Evolutionary conservation across 2,113 vertebrate species (phyloP).

Genomic region (Dicrurus megarhynchus): DNA sequence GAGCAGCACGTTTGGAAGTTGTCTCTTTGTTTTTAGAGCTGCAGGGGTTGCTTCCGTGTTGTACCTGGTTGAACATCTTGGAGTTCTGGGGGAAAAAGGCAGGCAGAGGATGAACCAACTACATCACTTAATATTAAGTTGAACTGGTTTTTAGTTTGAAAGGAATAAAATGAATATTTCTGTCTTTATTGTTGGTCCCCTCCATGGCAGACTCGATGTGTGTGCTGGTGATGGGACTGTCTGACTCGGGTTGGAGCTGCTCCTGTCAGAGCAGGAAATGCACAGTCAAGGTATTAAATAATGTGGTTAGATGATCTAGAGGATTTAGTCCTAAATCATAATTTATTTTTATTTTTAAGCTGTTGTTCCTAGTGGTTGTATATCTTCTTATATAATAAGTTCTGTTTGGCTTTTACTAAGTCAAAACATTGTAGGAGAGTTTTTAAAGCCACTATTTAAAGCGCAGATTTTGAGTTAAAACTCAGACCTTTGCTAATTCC

Average conservation of each 20-base stretch:
- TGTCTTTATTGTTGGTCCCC: neutral
- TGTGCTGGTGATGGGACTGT: neutral
- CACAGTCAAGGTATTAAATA: neutral
- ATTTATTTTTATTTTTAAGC: neutral
- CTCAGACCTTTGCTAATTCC: neutral
- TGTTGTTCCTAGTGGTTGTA: neutral
- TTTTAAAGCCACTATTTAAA: neutral
- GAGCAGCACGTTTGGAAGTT: neutral
- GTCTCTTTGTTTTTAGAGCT: neutral
- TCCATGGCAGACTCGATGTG: fast-evolving
- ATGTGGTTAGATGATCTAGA: neutral
- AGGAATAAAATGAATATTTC: neutral
- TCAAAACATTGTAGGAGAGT: neutral
- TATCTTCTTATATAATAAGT: neutral
- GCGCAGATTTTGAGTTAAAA: neutral
- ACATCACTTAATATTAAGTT: neutral
- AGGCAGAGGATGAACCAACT: neutral
- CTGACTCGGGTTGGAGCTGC: neutral
- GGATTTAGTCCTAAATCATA: neutral
- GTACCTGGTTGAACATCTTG: neutral
- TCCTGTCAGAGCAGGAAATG: neutral
- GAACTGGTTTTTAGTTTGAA: neutral
- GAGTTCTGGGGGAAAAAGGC: neutral
- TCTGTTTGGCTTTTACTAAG: neutral
- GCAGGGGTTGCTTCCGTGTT: neutral